Conservation (phyloP, 2,797 vertebrate species). For the Numenius phaeopus region DNA sequence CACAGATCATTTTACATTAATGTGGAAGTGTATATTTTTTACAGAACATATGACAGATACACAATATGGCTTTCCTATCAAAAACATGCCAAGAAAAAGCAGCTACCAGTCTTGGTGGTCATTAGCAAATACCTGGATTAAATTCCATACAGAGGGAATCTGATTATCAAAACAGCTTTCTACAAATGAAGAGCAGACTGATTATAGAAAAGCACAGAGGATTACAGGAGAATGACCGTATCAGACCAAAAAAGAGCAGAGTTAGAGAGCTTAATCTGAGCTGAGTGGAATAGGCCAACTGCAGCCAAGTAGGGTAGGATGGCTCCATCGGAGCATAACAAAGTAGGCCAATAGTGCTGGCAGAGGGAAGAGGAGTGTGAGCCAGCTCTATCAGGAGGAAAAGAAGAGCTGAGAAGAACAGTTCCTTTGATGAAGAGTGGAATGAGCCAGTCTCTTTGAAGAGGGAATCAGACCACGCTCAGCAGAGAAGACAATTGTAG, state of each 20-base stretch:
- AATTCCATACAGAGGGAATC: neutral
- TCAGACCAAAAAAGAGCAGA: neutral
- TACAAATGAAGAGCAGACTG: conserved; percentile 34
- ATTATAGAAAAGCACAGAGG: conserved; percentile 29
- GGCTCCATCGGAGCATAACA: neutral
- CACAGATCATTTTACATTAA: neutral
- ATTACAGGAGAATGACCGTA: conserved; percentile 18
- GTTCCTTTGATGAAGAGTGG: conserved; percentile 22
- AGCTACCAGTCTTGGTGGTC: neutral
- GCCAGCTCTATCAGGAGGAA: conserved; percentile 26
- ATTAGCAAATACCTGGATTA: conserved; percentile 58
- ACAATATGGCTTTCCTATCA: neutral
- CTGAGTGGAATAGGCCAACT: conserved; percentile 12
- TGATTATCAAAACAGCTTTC: conserved; percentile 43
- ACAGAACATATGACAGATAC: neutral
- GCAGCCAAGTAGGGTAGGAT: conserved; percentile 38
- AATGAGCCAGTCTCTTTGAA: conserved; percentile 26
- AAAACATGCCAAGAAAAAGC: neutral
- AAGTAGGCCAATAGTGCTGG: conserved; percentile 56
- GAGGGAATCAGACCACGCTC: neutral
- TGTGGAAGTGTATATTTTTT: neutral
- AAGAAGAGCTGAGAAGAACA: conserved; percentile 42
- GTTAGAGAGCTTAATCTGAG: conserved; percentile 40
- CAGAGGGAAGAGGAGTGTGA: neutral
- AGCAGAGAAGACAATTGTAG: neutral